A percentile compares a stretch with the other conserved stretches of the same genome.
Conservation (phyloP, 1,140 invertebrate genomes). For the Antheraea pernyi region DNA sequence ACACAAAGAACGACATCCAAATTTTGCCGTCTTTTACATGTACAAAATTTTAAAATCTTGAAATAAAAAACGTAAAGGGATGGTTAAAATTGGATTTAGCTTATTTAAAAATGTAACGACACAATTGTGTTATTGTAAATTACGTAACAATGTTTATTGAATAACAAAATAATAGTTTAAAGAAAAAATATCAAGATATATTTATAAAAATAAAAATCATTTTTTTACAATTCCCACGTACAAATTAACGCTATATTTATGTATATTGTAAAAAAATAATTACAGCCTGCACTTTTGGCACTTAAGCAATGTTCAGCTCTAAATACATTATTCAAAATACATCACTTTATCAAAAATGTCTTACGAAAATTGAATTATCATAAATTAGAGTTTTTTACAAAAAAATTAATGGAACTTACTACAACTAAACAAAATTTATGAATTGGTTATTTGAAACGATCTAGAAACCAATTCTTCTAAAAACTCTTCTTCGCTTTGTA, state of each 20-base stretch:
- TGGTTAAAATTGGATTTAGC: too few species aligned
- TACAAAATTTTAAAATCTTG: too few species aligned
- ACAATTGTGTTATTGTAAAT: too few species aligned
- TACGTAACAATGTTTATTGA: too few species aligned
- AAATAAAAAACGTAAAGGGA: too few species aligned
- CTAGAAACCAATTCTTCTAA: neutral
- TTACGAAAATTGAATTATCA: too few species aligned
- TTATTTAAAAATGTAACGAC: too few species aligned
- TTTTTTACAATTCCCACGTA: neutral
- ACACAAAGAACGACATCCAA: too few species aligned
- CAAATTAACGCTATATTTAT: slow-evolving; percentile 6
- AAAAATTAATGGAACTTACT: neutral
- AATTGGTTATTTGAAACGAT: neutral
- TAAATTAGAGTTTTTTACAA: neutral
- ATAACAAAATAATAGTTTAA: neutral
- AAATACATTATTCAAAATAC: neutral
- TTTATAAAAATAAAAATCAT: neutral
- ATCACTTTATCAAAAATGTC: neutral
- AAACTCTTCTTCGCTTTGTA: neutral
- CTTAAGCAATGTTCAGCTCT: neutral
- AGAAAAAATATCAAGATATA: neutral
- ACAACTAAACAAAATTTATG: neutral
- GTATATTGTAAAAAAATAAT: slow-evolving; percentile 11
- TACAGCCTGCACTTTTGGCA: slow-evolving; percentile 7
- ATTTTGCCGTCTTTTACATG: too few species aligned